Evolutionary conservation across 2,797 vertebrate species (phyloP).

Genomic region (Rhinatrema bivittatum): DNA sequence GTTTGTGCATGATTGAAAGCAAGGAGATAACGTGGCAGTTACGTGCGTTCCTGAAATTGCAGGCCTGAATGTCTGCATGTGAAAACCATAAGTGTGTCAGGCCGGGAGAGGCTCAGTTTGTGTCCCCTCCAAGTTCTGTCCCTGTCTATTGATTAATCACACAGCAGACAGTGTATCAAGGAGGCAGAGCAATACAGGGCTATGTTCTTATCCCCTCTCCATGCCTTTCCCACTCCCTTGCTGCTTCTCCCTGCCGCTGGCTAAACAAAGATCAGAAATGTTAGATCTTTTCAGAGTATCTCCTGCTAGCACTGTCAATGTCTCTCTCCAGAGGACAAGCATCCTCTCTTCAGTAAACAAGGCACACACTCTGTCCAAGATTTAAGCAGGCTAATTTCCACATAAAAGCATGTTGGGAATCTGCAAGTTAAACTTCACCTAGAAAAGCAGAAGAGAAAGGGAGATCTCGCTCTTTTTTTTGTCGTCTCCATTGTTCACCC

Average conservation of each 20-base stretch:
- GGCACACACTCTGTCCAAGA: slow-evolving; percentile 58
- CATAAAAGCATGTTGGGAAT: slow-evolving; percentile 73
- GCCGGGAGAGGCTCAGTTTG: too few relatives aligned
- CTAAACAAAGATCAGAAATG: slow-evolving; percentile 69
- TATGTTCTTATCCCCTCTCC: too few relatives aligned
- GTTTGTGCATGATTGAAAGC: too few relatives aligned
- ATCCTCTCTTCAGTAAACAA: slow-evolving; percentile 65
- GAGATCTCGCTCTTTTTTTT: slow-evolving; percentile 15
- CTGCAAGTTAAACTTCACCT: slow-evolving; percentile 74
- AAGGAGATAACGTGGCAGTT: too few relatives aligned
- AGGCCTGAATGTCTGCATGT: too few relatives aligned
- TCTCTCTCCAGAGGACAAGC: slow-evolving; percentile 56
- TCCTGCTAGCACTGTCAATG: slow-evolving; percentile 58
- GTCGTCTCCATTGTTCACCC: slow-evolving; percentile 9
- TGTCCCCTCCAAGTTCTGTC: too few relatives aligned
- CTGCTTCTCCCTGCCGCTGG: slow-evolving; percentile 54
- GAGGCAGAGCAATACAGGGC: too few relatives aligned
- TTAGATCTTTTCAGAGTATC: slow-evolving; percentile 64
- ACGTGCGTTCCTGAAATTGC: too few relatives aligned
- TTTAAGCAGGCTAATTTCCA: slow-evolving; percentile 67
- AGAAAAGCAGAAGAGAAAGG: slow-evolving; percentile 41
- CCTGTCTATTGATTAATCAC: too few relatives aligned
- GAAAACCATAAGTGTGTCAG: too few relatives aligned
- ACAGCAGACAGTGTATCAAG: too few relatives aligned
- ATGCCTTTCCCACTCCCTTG: slow-evolving; percentile 50